phyloP scores from a whole-genome alignment of 2,888 invertebrate species.

The Tenthredo notha region DNA sequence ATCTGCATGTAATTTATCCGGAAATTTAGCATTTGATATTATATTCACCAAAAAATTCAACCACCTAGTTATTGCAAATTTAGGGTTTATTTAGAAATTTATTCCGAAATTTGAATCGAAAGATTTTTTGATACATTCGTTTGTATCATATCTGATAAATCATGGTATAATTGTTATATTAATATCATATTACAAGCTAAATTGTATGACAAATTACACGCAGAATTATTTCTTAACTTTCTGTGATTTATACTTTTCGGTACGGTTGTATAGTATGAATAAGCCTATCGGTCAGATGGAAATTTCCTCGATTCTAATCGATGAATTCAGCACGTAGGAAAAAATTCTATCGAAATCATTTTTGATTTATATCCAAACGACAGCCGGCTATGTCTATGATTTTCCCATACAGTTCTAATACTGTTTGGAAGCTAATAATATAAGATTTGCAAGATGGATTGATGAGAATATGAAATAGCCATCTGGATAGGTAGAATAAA shows the following conservation, averaged over 20 bases:
- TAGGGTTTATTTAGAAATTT: too few relatives aligned
- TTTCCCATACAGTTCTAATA: not conserved
- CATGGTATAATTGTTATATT: too few relatives aligned
- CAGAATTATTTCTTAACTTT: too few relatives aligned
- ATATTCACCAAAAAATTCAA: too few relatives aligned
- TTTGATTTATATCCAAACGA: not conserved
- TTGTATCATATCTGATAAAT: too few relatives aligned
- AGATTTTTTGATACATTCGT: too few relatives aligned
- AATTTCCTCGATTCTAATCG: not conserved
- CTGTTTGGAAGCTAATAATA: not conserved
- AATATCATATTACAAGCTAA: not conserved
- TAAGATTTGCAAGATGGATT: not conserved
- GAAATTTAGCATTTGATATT: too few relatives aligned
- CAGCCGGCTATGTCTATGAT: not conserved
- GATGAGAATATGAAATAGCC: not conserved
- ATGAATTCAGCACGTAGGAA: not conserved
- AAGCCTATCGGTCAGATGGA: not conserved
- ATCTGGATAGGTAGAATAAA: not conserved
- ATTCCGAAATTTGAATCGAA: too few relatives aligned
- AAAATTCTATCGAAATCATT: not conserved
- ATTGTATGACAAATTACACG: not conserved
- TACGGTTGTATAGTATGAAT: not conserved
- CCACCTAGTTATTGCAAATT: too few relatives aligned
- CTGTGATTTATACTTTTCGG: too few relatives aligned
- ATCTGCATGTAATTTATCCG: too few relatives aligned